These are phyloP conservation scores for Patella pellucida DNA, from an alignment of 2,888 invertebrate species.

Conservation along the genomic window DNA sequence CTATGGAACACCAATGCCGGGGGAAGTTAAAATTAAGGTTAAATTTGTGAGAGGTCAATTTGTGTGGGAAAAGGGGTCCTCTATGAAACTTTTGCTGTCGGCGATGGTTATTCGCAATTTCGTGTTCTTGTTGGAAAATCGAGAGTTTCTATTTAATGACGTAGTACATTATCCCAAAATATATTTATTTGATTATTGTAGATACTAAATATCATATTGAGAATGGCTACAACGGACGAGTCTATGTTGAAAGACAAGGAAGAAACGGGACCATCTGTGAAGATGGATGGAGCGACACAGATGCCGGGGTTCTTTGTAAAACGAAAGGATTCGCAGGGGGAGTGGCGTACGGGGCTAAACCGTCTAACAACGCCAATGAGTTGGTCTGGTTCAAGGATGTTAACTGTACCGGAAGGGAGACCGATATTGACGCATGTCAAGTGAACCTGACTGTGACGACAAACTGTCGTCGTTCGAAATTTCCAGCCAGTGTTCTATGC, in stretches of 20 bases:
- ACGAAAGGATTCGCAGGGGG: constrained; percentile 51
- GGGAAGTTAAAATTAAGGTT: too few relatives aligned
- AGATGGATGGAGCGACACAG: constrained; percentile 51
- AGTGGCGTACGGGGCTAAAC: constrained; percentile 45
- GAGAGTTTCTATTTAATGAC: not conserved
- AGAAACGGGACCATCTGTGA: constrained; percentile 78
- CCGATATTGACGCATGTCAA: constrained; percentile 39
- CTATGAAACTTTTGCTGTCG: too few relatives aligned
- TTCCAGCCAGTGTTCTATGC: constrained; percentile 56
- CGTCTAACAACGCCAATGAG: constrained; percentile 30
- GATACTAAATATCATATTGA: constrained; percentile 39
- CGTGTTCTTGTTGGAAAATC: not conserved
- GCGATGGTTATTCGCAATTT: too few relatives aligned
- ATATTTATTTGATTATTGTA: constrained; percentile 24
- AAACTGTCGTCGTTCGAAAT: constrained; percentile 42
- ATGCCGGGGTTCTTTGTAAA: constrained; percentile 51
- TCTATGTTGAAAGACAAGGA: constrained; percentile 80
- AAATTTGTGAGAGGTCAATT: too few relatives aligned
- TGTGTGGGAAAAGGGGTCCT: too few relatives aligned
- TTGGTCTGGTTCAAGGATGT: constrained; percentile 46
- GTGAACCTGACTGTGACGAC: constrained; percentile 35
- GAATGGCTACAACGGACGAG: constrained; percentile 74
- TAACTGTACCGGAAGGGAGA: constrained; percentile 47
- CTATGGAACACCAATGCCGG: too few relatives aligned
- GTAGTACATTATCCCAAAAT: not conserved